A percentile compares a stretch with the other conserved stretches of the same genome.
Conservation (phyloP, 2,888 invertebrate species). For the Tipula vernalis region DNA sequence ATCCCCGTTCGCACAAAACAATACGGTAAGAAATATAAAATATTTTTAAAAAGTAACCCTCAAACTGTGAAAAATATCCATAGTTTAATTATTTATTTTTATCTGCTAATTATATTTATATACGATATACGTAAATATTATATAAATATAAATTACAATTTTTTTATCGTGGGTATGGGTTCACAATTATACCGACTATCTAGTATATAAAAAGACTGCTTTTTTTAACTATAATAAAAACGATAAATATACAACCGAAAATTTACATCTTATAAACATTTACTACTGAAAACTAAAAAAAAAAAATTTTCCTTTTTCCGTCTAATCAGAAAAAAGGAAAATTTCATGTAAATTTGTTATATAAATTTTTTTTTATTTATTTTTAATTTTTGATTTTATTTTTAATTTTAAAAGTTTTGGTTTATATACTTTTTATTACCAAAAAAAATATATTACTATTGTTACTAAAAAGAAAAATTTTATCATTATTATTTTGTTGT, state of each 20-base stretch:
- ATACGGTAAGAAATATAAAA: conserved; percentile 70
- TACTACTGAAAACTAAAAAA: background rate
- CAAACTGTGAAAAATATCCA: background rate
- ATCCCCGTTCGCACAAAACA: conserved; percentile 91
- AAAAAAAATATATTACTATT: background rate
- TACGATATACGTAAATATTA: background rate
- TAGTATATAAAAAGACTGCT: background rate
- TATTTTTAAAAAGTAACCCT: background rate
- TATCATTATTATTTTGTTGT: background rate
- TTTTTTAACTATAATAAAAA: background rate
- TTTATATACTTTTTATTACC: background rate
- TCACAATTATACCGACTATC: background rate
- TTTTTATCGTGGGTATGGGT: background rate
- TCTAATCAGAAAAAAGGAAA: background rate
- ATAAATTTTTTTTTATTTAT: background rate
- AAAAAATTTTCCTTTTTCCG: background rate
- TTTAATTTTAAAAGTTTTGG: background rate
- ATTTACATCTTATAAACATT: conserved; percentile 4
- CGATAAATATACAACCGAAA: background rate
- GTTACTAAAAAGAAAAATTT: conserved; percentile 1
- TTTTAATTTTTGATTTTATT: background rate
- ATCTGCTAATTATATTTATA: background rate
- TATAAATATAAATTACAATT: background rate
- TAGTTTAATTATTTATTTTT: background rate
- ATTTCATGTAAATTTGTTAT: background rate